Percentiles rank a stretch among this genome's conserved stretches.
These are phyloP conservation scores for Halocaridina rubra DNA, from an alignment of 2,888 invertebrate species.

Conservation along the genomic window DNA sequence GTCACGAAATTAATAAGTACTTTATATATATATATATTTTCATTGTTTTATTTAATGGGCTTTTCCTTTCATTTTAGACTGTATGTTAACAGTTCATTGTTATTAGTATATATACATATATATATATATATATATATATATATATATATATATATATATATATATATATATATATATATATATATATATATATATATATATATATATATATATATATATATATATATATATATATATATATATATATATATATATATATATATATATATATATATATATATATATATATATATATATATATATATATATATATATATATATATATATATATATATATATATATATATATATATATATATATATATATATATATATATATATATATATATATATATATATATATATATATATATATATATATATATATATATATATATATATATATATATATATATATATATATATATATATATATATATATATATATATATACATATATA, in stretches of 20 bases:
- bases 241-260: not conserved
- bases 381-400: not conserved
- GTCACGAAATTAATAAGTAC: no score
- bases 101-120: not conserved
- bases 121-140: not conserved
- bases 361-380: not conserved
- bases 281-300: not conserved
- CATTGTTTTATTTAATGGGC: no score
- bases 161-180: no score
- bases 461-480: no score
- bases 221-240: not conserved
- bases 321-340: not conserved
- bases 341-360: constrained; percentile 3
- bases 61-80: no score
- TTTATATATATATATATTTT: no score
- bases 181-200: no score
- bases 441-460: no score
- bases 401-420: not conserved
- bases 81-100: no score
- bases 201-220: no score
- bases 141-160: not conserved
- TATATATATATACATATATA: no score
- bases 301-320: not conserved
- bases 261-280: not conserved
- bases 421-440: not conserved